phyloP scores from a whole-genome alignment of 2,888 invertebrate genomes.

The Hypercompe scribonia region DNA sequence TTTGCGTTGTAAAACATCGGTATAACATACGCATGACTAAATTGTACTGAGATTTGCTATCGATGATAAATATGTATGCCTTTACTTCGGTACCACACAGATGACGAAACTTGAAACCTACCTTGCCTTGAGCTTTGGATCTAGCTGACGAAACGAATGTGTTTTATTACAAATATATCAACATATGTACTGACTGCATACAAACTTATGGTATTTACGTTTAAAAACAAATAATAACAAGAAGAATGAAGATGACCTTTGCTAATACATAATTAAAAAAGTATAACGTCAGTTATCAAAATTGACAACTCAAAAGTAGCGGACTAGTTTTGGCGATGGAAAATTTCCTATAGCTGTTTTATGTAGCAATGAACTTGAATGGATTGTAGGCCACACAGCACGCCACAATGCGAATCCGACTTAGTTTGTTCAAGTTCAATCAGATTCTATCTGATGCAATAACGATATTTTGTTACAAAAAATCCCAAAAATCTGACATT shows the following conservation, averaged over 20 bases:
- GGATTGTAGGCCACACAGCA: background rate
- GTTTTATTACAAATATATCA: conserved; percentile 30
- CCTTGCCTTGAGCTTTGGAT: conserved; percentile 64
- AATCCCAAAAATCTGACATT: background rate
- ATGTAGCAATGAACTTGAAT: conserved; percentile 17
- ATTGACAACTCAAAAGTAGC: conserved; percentile 5
- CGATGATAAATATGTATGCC: conserved; percentile 14
- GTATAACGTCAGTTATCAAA: background rate
- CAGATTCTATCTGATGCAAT: conserved; percentile 40
- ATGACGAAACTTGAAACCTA: conserved; percentile 59
- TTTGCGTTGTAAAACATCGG: background rate
- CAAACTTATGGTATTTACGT: background rate
- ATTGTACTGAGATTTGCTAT: background rate
- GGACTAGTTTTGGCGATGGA: background rate
- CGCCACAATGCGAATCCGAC: background rate
- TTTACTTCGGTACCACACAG: conserved; percentile 14
- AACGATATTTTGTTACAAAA: conserved; percentile 40
- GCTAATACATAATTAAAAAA: background rate
- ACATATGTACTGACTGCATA: background rate
- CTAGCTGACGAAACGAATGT: conserved; percentile 60
- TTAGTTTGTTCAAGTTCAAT: conserved; percentile 17
- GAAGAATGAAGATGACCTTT: background rate
- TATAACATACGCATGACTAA: background rate
- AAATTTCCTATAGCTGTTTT: conserved; percentile 11
- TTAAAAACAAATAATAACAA: background rate